A percentile compares a stretch with the other conserved stretches of the same genome.
Evolutionary conservation across 2,797 vertebrate genomes (phyloP).

Genomic region (Buceros bicornis): DNA sequence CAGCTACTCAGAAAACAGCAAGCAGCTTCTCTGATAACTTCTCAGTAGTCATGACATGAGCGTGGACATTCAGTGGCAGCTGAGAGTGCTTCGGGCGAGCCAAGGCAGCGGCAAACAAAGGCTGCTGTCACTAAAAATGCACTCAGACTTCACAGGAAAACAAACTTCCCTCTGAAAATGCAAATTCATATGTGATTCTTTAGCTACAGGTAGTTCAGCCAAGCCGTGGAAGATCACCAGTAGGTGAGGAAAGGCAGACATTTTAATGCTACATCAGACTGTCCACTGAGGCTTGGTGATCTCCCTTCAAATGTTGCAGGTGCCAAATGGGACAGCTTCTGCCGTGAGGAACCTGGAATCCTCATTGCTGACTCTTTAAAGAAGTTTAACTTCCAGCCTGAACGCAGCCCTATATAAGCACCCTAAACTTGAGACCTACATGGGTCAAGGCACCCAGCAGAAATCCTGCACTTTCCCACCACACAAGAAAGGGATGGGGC

Average conservation of each 20-base stretch:
- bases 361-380: neutral
- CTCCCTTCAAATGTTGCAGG: neutral
- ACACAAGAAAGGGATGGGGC: accelerated
- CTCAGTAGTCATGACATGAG: neutral
- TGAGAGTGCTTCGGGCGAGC: neutral
- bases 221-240: neutral
- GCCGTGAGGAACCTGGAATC: neutral
- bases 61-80: neutral
- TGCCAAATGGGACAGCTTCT: neutral
- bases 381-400: neutral
- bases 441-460: neutral
- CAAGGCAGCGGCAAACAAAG: neutral
- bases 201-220: neutral
- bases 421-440: neutral
- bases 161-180: neutral
- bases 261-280: neutral
- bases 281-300: neutral
- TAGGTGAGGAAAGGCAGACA: neutral
- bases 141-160: neutral
- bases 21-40: neutral
- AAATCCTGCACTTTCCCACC: neutral
- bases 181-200: neutral
- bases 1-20: neutral
- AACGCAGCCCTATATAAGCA: neutral
- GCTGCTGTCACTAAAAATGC: neutral